Percentiles rank a stretch among this genome's conserved stretches.
phyloP scores from a whole-genome alignment of 2,113 vertebrate genomes.

The Urocitellus parryii region DNA sequence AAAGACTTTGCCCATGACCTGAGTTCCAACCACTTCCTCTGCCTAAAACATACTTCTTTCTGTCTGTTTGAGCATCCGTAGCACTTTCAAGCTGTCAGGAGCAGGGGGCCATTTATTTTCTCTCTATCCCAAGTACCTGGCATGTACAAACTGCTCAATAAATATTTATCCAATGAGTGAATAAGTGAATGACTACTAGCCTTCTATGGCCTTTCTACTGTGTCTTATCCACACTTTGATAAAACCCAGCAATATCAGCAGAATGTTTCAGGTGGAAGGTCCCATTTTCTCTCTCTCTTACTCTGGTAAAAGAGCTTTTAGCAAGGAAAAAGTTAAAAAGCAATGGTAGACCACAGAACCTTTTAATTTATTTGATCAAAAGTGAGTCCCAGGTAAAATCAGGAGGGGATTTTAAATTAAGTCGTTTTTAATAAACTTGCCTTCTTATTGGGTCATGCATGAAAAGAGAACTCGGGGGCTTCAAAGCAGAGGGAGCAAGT shows the following conservation, averaged over 20 bases:
- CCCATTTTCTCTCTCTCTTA: neutral
- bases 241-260: neutral
- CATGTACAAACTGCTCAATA: neutral
- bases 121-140: neutral
- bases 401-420: conserved; percentile 72
- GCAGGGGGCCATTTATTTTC: neutral
- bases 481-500: conserved; percentile 43
- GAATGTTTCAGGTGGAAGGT: neutral
- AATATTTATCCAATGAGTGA: neutral
- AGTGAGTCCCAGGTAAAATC: conserved; percentile 44
- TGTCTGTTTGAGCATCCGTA: fast-evolving
- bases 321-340: neutral
- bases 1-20: neutral
- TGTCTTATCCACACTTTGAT: neutral
- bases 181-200: neutral
- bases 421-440: conserved; percentile 67
- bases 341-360: neutral
- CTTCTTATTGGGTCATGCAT: neutral
- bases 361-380: conserved; percentile 76
- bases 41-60: too few species aligned
- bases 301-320: neutral
- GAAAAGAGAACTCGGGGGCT: neutral
- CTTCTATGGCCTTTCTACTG: neutral
- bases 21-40: too few species aligned
- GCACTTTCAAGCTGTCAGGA: neutral